Base-by-base conservation (phyloP, 2,888 invertebrate genomes). In the Spodoptera picta region DNA sequence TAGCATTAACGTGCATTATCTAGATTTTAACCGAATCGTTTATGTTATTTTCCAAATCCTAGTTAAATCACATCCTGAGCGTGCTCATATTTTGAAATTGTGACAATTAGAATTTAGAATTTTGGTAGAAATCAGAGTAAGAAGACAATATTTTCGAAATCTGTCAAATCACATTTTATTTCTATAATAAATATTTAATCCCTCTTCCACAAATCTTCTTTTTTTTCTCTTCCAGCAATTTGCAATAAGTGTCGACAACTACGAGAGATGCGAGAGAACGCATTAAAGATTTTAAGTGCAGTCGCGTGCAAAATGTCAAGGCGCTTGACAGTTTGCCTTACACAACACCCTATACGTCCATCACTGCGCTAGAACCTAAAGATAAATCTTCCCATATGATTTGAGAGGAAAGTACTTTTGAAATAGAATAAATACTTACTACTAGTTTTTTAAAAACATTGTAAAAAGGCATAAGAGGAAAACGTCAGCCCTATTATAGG, bases 221-320 rank as follows among this genome's bases (percentile, higher is more conserved):
- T 14, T 43, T 42, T 12, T 59, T 51, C 59, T 48, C 23, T 42
- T 62, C 48, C 50, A 72, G 63, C 59, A 57, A 67, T 79, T 77
- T 67, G 64, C 60, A 63, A 60, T 79, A 73, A 73, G 74, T 70
- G 6, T 36, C 9, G 74, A 63, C 60, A 36, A 42, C 58, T 60
- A 52, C 56, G 47, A 49, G 36, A 48, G 6, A n/a, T 23, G n/a
- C 45, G 50, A 36, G 62, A 63, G 65, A 77, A 77, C 71, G 68
- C 65, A 77, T 70, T 77, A 66, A 69, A 66, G 54, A 73, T 66
- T 59, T 72, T 62, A 74, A 74, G 68, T 80, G 77, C 77, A 80
- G 66, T 70, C 60, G 58, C 65, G 57, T 14, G 59, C 67, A 70
- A 77, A 77, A 79, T 71, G 64, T 68, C 77, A 80, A 70, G 65